A percentile compares a stretch with the other conserved stretches of the same genome.
These are phyloP conservation scores for Paratrypauchen microcephalus DNA, from an alignment of 2,797 vertebrate species.

Conservation along the genomic window DNA sequence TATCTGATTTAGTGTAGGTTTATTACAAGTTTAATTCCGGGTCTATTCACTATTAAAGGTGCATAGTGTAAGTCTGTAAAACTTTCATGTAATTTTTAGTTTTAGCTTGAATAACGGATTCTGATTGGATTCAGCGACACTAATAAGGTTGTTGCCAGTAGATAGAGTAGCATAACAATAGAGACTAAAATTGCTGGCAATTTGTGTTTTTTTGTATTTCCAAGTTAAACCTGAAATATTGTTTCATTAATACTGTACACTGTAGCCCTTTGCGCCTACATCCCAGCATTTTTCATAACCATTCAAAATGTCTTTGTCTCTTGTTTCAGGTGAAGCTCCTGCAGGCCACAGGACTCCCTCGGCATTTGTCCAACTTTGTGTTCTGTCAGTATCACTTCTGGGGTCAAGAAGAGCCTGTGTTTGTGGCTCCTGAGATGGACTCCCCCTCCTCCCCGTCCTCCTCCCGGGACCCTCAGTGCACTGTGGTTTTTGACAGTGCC, in stretches of 20 bases:
- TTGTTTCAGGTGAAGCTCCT: conserved; percentile 88
- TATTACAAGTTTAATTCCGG: too few species aligned
- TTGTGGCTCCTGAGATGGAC: conserved; percentile 85
- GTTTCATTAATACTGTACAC: background rate
- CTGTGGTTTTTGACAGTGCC: conserved; percentile 91
- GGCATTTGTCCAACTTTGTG: conserved; percentile 92
- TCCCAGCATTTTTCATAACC: too few species aligned
- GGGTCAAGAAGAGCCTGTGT: conserved; percentile 84
- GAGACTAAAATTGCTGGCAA: background rate
- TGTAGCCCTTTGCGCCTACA: background rate
- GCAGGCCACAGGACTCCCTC: conserved; percentile 92
- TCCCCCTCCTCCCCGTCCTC: conserved; percentile 72
- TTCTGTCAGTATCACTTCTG: conserved; percentile 96
- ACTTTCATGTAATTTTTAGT: background rate
- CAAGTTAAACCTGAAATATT: background rate
- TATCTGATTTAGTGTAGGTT: too few species aligned
- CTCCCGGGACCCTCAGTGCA: conserved; percentile 89
- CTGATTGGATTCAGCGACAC: too few species aligned
- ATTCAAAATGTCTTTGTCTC: background rate
- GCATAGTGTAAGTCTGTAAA: too few species aligned
- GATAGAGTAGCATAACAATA: too few species aligned
- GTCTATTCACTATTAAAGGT: background rate
- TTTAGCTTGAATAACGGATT: too few species aligned
- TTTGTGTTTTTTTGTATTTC: background rate
- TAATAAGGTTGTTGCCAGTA: too few species aligned